Conservation (phyloP, 2,888 invertebrate species). For the Melanostoma mellinum region DNA sequence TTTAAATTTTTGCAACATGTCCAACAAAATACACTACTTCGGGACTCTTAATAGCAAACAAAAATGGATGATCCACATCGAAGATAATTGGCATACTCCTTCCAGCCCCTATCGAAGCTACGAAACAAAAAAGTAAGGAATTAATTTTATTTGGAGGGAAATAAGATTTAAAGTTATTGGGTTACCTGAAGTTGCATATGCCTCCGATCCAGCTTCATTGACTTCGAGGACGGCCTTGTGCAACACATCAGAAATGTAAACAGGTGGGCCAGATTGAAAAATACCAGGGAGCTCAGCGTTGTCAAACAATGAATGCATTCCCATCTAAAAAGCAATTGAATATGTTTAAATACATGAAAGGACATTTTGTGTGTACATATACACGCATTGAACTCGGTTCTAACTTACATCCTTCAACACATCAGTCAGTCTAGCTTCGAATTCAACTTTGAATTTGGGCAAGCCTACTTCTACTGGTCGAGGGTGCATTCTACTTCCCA, state of each 20-base stretch:
- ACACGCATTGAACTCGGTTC: not conserved
- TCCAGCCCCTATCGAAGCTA: slow-evolving; percentile 76
- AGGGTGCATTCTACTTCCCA: slow-evolving; percentile 82
- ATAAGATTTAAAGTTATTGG: slow-evolving; percentile 81
- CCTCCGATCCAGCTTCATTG: slow-evolving; percentile 94
- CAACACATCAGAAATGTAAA: slow-evolving; percentile 87
- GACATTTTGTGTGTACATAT: slow-evolving; percentile 78
- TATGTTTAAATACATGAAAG: too few relatives aligned
- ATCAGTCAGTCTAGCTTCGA: slow-evolving; percentile 85
- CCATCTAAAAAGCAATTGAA: slow-evolving; percentile 83
- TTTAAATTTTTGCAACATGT: slow-evolving; percentile 76
- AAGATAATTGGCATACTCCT: slow-evolving; percentile 76
- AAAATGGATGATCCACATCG: slow-evolving; percentile 79
- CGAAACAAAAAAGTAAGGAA: slow-evolving; percentile 69
- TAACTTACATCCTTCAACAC: slow-evolving; percentile 85
- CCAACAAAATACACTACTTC: slow-evolving; percentile 77
- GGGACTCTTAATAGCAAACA: slow-evolving; percentile 76
- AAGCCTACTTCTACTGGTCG: slow-evolving; percentile 85
- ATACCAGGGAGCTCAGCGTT: slow-evolving; percentile 86
- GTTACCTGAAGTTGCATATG: slow-evolving; percentile 89
- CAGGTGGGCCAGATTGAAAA: slow-evolving; percentile 81
- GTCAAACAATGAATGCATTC: slow-evolving; percentile 86
- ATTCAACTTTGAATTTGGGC: slow-evolving; percentile 92
- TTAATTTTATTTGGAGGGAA: slow-evolving; percentile 4
- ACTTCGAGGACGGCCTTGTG: slow-evolving; percentile 94